phyloP scores from a whole-genome alignment of 2,888 invertebrate species.

The Hemistola chrysoprasaria region DNA sequence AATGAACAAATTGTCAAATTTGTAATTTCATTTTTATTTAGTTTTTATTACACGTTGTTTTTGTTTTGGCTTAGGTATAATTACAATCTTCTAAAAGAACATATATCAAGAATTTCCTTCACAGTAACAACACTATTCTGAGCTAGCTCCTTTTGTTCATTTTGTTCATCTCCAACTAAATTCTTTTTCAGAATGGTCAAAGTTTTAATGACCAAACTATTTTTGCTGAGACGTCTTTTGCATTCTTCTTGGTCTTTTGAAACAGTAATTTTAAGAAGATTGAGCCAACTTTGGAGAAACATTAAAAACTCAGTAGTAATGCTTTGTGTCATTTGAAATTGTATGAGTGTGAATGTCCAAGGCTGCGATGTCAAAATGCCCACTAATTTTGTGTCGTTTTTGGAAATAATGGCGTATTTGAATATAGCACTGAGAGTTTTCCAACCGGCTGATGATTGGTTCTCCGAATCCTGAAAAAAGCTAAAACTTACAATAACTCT shows the following conservation, averaged over 20 bases:
- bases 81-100: slow-evolving; percentile 30
- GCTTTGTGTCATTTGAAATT: slow-evolving; percentile 66
- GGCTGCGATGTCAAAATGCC: slow-evolving; percentile 64
- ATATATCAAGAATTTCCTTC: slow-evolving; percentile 52
- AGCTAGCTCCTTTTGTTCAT: slow-evolving; percentile 45
- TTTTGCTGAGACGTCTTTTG: slow-evolving; percentile 46
- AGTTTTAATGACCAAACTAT: slow-evolving; percentile 60
- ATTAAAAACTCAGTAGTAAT: slow-evolving; percentile 58
- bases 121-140: slow-evolving; percentile 46
- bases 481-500: too few species aligned
- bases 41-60: too few species aligned
- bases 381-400: slow-evolving; percentile 59
- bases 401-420: slow-evolving; percentile 61
- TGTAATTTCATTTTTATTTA: too few species aligned
- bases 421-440: slow-evolving; percentile 65
- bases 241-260: slow-evolving; percentile 46
- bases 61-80: too few species aligned
- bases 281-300: slow-evolving; percentile 63
- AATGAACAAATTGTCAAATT: too few species aligned
- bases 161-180: slow-evolving; percentile 39
- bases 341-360: slow-evolving; percentile 66
- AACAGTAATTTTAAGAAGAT: slow-evolving; percentile 57
- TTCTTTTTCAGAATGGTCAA: slow-evolving; percentile 52
- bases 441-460: slow-evolving; percentile 64
- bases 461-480: slow-evolving; percentile 53